Percentiles rank a stretch among this genome's conserved stretches.
Evolutionary conservation across 2,113 vertebrate genomes (phyloP).

Genomic region (Opisthocomus hoazin): DNA sequence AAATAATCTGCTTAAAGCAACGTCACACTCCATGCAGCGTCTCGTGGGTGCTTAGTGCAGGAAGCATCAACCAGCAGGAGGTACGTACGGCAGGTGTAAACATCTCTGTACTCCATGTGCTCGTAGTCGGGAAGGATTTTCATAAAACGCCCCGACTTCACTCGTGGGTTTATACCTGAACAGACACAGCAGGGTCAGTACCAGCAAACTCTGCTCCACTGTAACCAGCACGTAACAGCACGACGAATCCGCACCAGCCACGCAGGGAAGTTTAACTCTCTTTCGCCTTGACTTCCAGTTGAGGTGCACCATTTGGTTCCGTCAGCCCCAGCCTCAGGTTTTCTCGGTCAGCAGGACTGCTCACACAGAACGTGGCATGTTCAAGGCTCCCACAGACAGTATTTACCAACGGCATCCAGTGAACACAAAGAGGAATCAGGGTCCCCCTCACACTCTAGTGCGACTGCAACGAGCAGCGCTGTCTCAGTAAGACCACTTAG

Average conservation of each 20-base stretch:
- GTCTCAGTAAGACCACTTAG: background rate
- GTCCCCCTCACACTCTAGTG: background rate
- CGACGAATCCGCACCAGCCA: background rate
- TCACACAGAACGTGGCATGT: background rate
- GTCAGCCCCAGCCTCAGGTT: accelerated
- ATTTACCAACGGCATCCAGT: background rate
- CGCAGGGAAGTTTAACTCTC: background rate
- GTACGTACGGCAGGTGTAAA: slow-evolving; percentile 93
- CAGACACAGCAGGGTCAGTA: slow-evolving; percentile 73
- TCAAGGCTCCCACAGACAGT: background rate
- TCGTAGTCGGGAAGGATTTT: slow-evolving; percentile 93
- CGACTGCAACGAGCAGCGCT: accelerated
- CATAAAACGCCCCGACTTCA: slow-evolving; percentile 93
- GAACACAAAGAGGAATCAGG: background rate
- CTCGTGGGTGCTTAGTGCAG: slow-evolving; percentile 7
- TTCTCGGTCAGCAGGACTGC: accelerated
- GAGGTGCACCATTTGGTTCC: background rate
- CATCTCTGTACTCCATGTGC: slow-evolving; percentile 90
- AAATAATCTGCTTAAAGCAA: background rate
- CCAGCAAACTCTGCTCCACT: background rate
- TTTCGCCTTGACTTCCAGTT: background rate
- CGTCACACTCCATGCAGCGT: slow-evolving; percentile 54
- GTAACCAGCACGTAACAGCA: background rate
- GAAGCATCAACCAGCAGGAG: slow-evolving; percentile 28
- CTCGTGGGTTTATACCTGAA: slow-evolving; percentile 90